Percentiles rank a stretch among this genome's conserved stretches.
phyloP scores from a whole-genome alignment of 2,797 vertebrate genomes.

The Eidolon dupreanum region DNA sequence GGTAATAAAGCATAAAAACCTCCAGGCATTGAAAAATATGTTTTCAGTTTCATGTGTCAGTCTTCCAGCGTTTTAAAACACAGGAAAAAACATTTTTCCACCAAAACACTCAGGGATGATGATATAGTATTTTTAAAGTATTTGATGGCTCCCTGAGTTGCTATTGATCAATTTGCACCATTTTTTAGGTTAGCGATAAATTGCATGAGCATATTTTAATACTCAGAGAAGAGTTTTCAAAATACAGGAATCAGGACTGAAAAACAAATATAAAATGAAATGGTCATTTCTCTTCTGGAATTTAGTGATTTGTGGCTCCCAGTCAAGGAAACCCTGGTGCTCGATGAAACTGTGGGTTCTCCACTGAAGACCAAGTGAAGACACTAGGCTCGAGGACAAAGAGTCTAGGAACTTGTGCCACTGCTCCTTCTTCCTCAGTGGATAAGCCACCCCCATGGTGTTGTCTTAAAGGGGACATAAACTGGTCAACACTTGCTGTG shows the following conservation, averaged over 20 bases:
- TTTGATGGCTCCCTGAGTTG: background rate
- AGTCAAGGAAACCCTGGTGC: background rate
- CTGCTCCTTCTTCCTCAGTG: background rate
- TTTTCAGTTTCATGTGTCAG: background rate
- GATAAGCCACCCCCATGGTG: background rate
- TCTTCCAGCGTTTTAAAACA: slow-evolving; percentile 17
- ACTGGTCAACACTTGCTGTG: background rate
- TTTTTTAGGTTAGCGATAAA: background rate
- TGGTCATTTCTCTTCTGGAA: background rate
- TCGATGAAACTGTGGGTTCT: background rate
- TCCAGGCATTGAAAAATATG: background rate
- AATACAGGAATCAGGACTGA: background rate
- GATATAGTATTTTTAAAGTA: background rate
- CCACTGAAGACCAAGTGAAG: background rate
- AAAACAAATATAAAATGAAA: background rate
- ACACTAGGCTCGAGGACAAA: background rate
- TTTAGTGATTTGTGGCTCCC: background rate
- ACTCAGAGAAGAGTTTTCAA: background rate
- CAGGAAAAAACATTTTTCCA: background rate
- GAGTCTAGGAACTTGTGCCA: background rate
- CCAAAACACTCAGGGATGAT: background rate
- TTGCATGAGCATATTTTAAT: background rate
- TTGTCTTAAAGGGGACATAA: background rate
- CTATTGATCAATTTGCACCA: background rate
- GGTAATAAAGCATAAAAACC: background rate